A percentile compares a stretch with the other conserved stretches of the same genome.
phyloP scores from a whole-genome alignment of 2,888 invertebrate species.

The Apoderus coryli region DNA sequence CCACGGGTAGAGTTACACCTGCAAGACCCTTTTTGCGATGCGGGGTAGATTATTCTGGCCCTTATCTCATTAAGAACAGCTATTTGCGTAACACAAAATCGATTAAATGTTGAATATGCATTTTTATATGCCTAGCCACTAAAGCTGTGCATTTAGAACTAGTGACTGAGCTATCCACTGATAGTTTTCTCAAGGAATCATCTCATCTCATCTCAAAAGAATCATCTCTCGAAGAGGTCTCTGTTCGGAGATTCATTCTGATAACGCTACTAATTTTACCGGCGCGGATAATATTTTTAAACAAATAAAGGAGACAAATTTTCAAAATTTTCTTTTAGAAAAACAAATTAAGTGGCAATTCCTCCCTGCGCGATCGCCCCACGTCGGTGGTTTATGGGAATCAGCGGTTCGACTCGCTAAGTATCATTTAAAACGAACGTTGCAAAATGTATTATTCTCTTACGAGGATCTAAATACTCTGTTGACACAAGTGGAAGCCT shows the following conservation, averaged over 20 bases:
- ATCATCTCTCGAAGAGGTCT: conserved; percentile 14
- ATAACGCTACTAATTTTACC: conserved; percentile 13
- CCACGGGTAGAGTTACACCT: conserved; percentile 11
- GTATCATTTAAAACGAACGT: conserved; percentile 18
- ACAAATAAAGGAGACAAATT: conserved; percentile 6
- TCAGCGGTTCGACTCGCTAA: conserved; percentile 21
- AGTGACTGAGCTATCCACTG: conserved; percentile 12
- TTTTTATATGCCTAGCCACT: conserved; percentile 15
- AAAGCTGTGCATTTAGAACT: conserved; percentile 15
- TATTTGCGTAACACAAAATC: conserved; percentile 10
- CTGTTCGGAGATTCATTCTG: conserved; percentile 12
- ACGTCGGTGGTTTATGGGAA: no score
- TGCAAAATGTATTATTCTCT: conserved; percentile 16
- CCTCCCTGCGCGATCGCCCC: conserved; percentile 21
- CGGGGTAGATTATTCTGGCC: conserved; percentile 16
- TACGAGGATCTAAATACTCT: no score
- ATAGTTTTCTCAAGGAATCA: conserved; percentile 12
- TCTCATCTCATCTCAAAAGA: no score
- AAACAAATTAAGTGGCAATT: conserved; percentile 20
- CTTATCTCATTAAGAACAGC: conserved; percentile 13
- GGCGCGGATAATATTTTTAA: conserved; percentile 12
- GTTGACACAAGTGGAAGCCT: conserved; percentile 24
- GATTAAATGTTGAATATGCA: conserved; percentile 13
- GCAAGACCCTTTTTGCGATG: conserved; percentile 12
- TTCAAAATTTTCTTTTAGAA: conserved; percentile 6